A percentile compares a stretch with the other conserved stretches of the same genome.
phyloP scores from a whole-genome alignment of 1,140 invertebrate genomes.

The Macrobrachium nipponense region DNA sequence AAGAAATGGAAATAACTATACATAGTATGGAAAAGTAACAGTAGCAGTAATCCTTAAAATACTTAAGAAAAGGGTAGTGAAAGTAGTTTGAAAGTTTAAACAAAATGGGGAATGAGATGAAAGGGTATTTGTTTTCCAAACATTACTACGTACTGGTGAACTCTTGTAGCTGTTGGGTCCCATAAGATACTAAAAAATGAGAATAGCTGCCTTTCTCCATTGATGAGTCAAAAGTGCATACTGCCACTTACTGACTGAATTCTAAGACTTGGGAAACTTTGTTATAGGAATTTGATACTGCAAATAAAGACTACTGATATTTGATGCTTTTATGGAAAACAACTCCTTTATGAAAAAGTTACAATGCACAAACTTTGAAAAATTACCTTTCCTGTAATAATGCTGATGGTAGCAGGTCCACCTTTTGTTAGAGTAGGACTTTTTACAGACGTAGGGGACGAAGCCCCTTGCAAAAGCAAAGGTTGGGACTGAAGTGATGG shows the following conservation, averaged over 20 bases:
- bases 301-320: not conserved
- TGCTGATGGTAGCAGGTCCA: constrained; percentile 41
- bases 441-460: constrained; percentile 29
- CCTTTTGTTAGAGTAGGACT: constrained; percentile 34
- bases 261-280: too few species aligned
- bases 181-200: too few species aligned
- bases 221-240: too few species aligned
- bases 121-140: not conserved
- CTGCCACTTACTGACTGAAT: too few species aligned
- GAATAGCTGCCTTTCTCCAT: too few species aligned
- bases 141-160: not conserved
- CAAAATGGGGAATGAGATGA: too few species aligned
- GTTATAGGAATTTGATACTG: not conserved
- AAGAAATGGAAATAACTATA: too few species aligned
- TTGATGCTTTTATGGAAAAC: not conserved
- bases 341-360: not conserved
- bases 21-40: too few species aligned
- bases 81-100: too few species aligned
- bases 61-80: too few species aligned
- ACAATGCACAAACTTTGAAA: not conserved
- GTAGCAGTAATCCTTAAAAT: too few species aligned
- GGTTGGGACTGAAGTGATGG: not conserved
- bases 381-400: constrained; percentile 53
- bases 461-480: constrained; percentile 36
- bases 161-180: too few species aligned